A percentile compares a stretch with the other conserved stretches of the same genome.
Conservation (phyloP, 2,888 invertebrate species). For the Melanotus villosus region DNA sequence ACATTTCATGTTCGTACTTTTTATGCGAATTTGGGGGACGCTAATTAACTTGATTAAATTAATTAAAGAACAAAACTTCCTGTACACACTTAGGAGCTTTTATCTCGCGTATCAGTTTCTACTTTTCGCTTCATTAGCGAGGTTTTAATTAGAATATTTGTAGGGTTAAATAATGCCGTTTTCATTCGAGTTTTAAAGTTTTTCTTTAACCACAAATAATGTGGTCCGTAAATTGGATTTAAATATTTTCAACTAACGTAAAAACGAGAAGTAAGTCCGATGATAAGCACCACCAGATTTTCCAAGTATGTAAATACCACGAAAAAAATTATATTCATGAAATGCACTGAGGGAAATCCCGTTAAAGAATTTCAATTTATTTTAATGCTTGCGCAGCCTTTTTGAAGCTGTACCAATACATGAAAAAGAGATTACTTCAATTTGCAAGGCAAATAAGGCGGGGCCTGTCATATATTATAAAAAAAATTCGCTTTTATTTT, state of each 20-base stretch:
- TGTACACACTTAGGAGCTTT: background rate
- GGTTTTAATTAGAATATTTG: constrained; percentile 4
- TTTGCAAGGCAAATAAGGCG: constrained; percentile 18
- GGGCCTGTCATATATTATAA: constrained; percentile 4
- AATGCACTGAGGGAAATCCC: background rate
- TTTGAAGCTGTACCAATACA: constrained; percentile 14
- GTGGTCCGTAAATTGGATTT: no score
- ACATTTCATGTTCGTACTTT: background rate
- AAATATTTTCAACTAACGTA: no score
- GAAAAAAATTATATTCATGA: background rate
- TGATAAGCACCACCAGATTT: no score
- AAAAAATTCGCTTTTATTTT: constrained; percentile 20
- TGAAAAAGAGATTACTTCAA: constrained; percentile 17
- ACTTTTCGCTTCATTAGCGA: background rate
- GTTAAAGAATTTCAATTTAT: constrained; percentile 11
- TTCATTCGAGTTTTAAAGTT: background rate
- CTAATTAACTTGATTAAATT: constrained; percentile 10
- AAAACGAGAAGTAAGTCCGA: no score
- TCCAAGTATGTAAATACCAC: no score
- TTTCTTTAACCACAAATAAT: background rate
- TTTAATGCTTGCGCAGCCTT: constrained; percentile 11
- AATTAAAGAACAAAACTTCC: constrained; percentile 5
- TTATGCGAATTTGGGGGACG: background rate
- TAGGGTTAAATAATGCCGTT: no score
- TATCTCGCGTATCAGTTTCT: background rate